Evolutionary conservation across 2,888 invertebrate species (phyloP).

Genomic region (Ametastegia equiseti): DNA sequence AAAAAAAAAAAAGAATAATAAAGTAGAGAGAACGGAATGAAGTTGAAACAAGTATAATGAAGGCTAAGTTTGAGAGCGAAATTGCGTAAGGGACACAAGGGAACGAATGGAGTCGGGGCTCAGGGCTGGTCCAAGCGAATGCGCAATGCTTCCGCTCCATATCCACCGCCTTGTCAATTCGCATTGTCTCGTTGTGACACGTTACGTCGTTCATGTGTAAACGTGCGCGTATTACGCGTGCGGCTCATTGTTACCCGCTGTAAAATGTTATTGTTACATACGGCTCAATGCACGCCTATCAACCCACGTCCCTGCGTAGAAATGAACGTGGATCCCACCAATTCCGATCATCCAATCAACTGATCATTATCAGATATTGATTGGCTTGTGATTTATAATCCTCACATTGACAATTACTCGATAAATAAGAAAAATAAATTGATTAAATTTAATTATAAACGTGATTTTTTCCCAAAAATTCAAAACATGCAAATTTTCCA

Average conservation of each 20-base stretch:
- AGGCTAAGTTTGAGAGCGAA: conserved; percentile 4
- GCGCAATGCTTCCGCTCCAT: conserved; percentile 44
- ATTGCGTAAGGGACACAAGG: conserved; percentile 24
- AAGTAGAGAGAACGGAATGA: neutral
- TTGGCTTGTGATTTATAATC: too few species aligned
- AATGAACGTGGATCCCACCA: neutral
- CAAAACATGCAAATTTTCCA: too few species aligned
- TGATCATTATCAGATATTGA: too few species aligned
- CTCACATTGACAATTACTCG: too few species aligned
- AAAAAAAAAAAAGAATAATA: too few species aligned
- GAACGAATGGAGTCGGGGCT: neutral
- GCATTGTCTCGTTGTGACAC: conserved; percentile 23
- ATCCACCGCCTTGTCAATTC: conserved; percentile 44
- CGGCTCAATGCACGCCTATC: neutral
- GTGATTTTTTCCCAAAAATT: too few species aligned
- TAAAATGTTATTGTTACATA: conserved; percentile 20
- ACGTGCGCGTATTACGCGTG: conserved; percentile 19
- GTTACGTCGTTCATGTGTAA: conserved; percentile 27
- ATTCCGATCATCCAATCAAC: too few species aligned
- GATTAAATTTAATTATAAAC: too few species aligned
- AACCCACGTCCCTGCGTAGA: neutral
- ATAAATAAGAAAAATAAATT: too few species aligned
- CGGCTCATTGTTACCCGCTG: neutral
- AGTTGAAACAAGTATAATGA: neutral
- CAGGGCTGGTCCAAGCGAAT: conserved; percentile 29